Evolutionary conservation across 2,888 invertebrate species (phyloP), one percentile per base, ranked within the genome.

Genomic region (Drosophila aldrichi): DNA sequence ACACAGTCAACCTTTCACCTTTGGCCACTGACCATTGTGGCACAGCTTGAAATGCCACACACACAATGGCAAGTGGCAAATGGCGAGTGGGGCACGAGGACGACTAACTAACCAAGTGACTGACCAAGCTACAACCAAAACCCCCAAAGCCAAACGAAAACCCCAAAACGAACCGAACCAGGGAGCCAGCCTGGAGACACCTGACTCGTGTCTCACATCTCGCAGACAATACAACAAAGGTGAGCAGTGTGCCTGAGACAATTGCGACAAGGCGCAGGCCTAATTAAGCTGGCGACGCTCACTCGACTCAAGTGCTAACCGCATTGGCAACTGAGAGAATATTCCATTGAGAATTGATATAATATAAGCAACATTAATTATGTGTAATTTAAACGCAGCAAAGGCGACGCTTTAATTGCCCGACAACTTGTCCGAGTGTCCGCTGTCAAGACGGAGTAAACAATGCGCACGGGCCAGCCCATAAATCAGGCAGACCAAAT

Each of bases 291-390:
- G 61, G 65, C 75, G 66, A 20, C 36, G 36, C 9, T 34, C 18
- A 44, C 58, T 74, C 65, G 48, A 70, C 74, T 83, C 74, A 70
- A 80, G 74, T 78, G 59, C 41, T 59, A 65, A 70, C 83, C 82
- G 64, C 79, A 82, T 81, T 67, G 61, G 71, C 68, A 59, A 22
- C 38, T 36, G 44, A 52, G 51, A 48, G 58, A 38, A 16, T 38
- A 20, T 36, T 43, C n/a, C 65, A 36, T 3, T 38, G 54, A 18
- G 44, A 38, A 55, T 54, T 46, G 59, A 36, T 60, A 56, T 62
- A 52, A 43, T 62, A 64, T 76, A 67, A 67, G 74, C 67, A 68
- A 62, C 77, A 82, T 82, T 82, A 82, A 82, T 82, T 82, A 86
- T 86, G 74, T 80, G 83, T 70, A 71, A 70, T 66, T 67, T 62